Percentiles rank a stretch among this genome's conserved stretches.
Evolutionary conservation across 2,888 invertebrate genomes (phyloP).

Genomic region (Ischnus inquisitorius): DNA sequence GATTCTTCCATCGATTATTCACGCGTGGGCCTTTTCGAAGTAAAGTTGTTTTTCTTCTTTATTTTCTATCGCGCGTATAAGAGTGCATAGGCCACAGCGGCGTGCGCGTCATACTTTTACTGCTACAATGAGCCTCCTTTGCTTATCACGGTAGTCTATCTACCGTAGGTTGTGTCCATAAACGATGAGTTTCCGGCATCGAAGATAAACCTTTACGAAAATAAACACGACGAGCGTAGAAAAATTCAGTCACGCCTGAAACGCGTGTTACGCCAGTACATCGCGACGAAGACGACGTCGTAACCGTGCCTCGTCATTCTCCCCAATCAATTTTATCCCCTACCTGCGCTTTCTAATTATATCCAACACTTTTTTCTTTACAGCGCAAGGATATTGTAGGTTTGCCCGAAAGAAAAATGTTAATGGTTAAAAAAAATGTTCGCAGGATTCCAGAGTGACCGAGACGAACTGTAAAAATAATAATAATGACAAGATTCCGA

Average conservation of each 20-base stretch:
- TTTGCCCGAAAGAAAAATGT: neutral
- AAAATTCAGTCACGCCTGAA: neutral
- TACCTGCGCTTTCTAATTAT: neutral
- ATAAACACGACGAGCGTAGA: slow-evolving; percentile 36
- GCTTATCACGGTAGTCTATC: slow-evolving; percentile 13
- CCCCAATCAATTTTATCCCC: neutral
- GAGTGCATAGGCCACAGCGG: slow-evolving; percentile 4
- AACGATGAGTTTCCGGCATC: slow-evolving; percentile 22
- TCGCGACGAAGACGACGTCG: slow-evolving; percentile 18
- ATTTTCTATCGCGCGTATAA: neutral
- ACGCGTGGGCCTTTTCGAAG: neutral
- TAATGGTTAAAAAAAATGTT: neutral
- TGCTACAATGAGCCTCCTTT: neutral
- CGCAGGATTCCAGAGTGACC: neutral
- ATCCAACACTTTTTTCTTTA: neutral
- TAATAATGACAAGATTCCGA: neutral
- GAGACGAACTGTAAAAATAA: neutral
- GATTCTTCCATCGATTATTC: neutral
- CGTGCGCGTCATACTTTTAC: slow-evolving; percentile 17
- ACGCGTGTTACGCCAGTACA: slow-evolving; percentile 23
- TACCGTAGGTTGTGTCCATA: neutral
- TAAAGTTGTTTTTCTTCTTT: neutral
- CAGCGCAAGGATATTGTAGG: neutral
- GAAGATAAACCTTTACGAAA: slow-evolving; percentile 37
- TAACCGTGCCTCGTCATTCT: neutral